A percentile compares a stretch with the other conserved stretches of the same genome.
Evolutionary conservation across 2,113 vertebrate species (phyloP).

Genomic region (Bothrops jararaca): DNA sequence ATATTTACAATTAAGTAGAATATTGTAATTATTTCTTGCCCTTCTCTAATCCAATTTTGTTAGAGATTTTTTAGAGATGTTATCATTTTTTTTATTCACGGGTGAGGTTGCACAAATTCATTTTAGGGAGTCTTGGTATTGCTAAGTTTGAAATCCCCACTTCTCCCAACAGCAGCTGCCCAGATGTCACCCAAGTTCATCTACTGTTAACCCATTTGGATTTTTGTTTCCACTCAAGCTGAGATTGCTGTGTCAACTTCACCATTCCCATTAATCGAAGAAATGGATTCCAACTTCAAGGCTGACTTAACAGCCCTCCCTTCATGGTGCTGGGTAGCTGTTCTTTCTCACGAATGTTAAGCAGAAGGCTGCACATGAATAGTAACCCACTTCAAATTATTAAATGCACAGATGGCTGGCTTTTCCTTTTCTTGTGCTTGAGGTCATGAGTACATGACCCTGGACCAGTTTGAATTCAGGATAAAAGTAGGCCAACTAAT

Average conservation of each 20-base stretch:
- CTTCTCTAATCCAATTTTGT: neutral
- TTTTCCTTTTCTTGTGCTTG: constrained; percentile 37
- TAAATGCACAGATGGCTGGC: constrained; percentile 22
- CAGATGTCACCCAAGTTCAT: constrained; percentile 1
- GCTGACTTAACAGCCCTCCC: neutral
- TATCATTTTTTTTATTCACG: neutral
- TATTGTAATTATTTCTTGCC: neutral
- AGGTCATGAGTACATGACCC: neutral
- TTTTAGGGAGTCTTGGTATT: neutral
- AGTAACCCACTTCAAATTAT: neutral
- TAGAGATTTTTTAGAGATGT: neutral
- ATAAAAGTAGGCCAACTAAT: constrained; percentile 7
- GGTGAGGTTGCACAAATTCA: neutral
- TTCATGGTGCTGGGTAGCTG: neutral
- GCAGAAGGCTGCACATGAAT: neutral
- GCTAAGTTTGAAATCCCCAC: neutral
- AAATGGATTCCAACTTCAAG: neutral
- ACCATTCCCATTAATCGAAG: neutral
- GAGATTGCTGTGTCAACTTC: accelerated
- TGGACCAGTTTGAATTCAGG: constrained; percentile 17
- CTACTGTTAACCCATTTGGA: neutral
- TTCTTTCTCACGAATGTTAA: constrained; percentile 20
- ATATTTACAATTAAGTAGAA: neutral
- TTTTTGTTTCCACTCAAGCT: neutral
- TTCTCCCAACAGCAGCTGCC: constrained; percentile 2